Evolutionary conservation across 2,797 vertebrate genomes (phyloP).

Genomic region (Ctenochaetus hawaiiensis): DNA sequence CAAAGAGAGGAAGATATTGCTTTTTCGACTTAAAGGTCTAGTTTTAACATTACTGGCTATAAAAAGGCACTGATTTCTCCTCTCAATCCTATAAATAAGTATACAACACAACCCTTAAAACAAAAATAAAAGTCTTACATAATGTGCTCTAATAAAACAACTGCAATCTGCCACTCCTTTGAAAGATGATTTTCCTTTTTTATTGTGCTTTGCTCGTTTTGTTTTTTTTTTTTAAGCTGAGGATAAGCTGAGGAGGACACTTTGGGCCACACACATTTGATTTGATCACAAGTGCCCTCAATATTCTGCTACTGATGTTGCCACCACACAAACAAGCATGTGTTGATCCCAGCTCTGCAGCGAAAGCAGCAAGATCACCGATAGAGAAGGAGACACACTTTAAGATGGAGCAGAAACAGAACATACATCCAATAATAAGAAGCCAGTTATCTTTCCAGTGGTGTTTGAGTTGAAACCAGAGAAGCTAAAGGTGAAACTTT

Average conservation of each 20-base stretch:
- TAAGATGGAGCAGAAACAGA: conserved; percentile 25
- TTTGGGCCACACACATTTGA: conserved; percentile 62
- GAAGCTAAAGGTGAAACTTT: background rate
- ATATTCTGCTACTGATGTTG: conserved; percentile 68
- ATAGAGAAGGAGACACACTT: background rate
- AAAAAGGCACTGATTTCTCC: conserved; percentile 42
- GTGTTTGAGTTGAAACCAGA: conserved; percentile 15
- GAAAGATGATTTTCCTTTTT: conserved; percentile 58
- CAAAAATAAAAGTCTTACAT: conserved; percentile 64
- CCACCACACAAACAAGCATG: conserved; percentile 51
- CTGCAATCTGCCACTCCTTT: conserved; percentile 51
- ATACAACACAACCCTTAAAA: conserved; percentile 36
- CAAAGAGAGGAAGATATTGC: conserved; percentile 43
- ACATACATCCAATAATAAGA: background rate
- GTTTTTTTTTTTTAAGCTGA: conserved; percentile 55
- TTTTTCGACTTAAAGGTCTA: conserved; percentile 51
- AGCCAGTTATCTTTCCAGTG: background rate
- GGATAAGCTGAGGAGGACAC: conserved; percentile 69
- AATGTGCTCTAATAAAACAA: conserved; percentile 50
- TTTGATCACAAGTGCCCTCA: conserved; percentile 68
- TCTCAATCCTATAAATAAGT: conserved; percentile 53
- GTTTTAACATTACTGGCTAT: conserved; percentile 50
- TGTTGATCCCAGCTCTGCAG: background rate
- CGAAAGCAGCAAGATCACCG: background rate
- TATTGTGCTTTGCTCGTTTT: conserved; percentile 61